Base-by-base conservation (phyloP, 92 coral and sea anemone genomes). In the Palythoa heliodiscus region DNA sequence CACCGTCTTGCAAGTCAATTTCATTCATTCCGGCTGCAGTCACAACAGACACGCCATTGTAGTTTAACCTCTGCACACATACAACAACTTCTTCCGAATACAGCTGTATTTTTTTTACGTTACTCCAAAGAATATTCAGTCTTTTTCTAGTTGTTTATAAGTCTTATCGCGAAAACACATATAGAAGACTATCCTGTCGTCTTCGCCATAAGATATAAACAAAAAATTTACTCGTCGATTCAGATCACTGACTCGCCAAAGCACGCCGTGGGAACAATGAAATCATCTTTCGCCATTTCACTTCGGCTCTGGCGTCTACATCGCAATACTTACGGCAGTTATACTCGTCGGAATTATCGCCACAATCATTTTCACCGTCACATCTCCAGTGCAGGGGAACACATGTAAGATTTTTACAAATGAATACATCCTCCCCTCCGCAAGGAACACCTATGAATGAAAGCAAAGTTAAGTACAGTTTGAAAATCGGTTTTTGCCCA, bases 311-410 rank as follows among this genome's bases (percentile, higher is more conserved):
- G 20, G 72, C 13, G 54, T 13, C 14, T 7, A 16, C 63, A 43
- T 50, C 43, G n/a, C 54, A 29, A 69, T 53, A 64, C 91, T 83
- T 69, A 88, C 91, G 88, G 60, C 91, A 88, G 52, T 84, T 84
- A 20, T 3, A 5, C 52, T 88, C 91, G 70, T 88, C 91, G 47
- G 83, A 71, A 60, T 78, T 89, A 69, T 89, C 91, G 15, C 76
- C 86, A 78, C 91, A 89, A 78, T 89, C 91, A 70, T 84, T 75
- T 29, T 89, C 86, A 69, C 79, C 48, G n/a, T 89, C 91, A 89
- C 91, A 89, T 24, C 76, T 84, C 91, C 91, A 89, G 35, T 52
- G 86, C 37, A 71, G 40, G 35, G 91, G 91, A 37, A 89, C 85
- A 89, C 91, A 89, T 13, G 84, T 80, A 20, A 64, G 60, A 80